Evolutionary conservation across 2,797 vertebrate genomes (phyloP).

Genomic region (Chloroceryle inda): DNA sequence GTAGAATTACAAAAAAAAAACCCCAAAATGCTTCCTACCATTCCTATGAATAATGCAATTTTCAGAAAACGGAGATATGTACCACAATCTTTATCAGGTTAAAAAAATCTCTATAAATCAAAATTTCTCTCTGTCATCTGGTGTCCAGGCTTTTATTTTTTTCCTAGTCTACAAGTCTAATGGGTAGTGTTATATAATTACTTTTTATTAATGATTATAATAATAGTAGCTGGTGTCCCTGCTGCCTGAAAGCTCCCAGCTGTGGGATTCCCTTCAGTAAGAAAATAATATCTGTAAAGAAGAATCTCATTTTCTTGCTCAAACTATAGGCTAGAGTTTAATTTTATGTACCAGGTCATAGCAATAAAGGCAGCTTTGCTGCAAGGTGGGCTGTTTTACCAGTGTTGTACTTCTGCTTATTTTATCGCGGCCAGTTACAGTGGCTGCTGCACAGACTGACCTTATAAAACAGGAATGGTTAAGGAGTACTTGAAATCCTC

Average conservation of each 20-base stretch:
- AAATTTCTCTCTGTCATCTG: not conserved
- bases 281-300: not conserved
- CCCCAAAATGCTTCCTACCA: not conserved
- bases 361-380: not conserved
- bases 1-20: not conserved
- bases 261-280: not conserved
- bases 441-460: not conserved
- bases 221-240: not conserved
- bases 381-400: not conserved
- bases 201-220: constrained; percentile 3
- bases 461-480: not conserved
- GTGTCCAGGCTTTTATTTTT: not conserved
- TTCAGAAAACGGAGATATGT: not conserved
- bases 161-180: not conserved
- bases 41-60: not conserved
- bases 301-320: not conserved
- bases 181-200: constrained; percentile 19
- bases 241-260: not conserved
- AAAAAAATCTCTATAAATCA: not conserved
- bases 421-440: not conserved
- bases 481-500: not conserved
- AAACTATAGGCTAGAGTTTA: not conserved
- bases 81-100: not conserved
- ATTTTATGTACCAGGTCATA: not conserved
- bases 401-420: not conserved